These are phyloP conservation scores for Pelecanus crispus DNA, from an alignment of 2,113 vertebrate species.

Conservation along the genomic window DNA sequence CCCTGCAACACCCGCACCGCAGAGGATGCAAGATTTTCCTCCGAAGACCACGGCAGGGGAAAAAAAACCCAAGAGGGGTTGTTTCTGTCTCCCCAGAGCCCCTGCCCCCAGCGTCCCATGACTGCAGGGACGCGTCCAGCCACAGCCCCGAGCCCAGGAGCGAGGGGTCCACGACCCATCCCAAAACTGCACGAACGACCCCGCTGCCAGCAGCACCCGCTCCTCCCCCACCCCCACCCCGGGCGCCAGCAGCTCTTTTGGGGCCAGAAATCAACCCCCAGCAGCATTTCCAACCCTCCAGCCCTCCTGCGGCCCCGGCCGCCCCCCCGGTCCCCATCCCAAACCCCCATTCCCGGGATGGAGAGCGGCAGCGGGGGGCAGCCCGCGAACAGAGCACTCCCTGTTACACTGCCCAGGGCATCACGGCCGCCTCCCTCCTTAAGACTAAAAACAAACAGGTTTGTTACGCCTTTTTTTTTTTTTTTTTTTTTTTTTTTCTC, in stretches of 20 bases:
- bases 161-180: rapidly evolving
- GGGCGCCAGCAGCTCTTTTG: rapidly evolving
- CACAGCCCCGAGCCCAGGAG: background rate
- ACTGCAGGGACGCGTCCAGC: background rate
- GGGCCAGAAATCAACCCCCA: background rate
- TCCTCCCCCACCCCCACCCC: background rate
- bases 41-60: background rate
- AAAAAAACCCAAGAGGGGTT: background rate
- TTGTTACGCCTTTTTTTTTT: background rate
- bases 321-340: rapidly evolving
- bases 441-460: conserved; percentile 44
- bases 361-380: background rate
- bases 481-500: conserved; percentile 19
- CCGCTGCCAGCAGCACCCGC: background rate
- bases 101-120: background rate
- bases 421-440: background rate
- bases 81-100: background rate
- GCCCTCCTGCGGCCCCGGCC: background rate
- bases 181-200: background rate
- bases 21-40: background rate
- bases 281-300: background rate
- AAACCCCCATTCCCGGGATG: background rate
- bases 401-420: conserved; percentile 13
- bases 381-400: conserved; percentile 35
- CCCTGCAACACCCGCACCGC: rapidly evolving